Evolutionary conservation across 2,113 vertebrate species (phyloP).

Genomic region (Oncorhynchus mykiss): DNA sequence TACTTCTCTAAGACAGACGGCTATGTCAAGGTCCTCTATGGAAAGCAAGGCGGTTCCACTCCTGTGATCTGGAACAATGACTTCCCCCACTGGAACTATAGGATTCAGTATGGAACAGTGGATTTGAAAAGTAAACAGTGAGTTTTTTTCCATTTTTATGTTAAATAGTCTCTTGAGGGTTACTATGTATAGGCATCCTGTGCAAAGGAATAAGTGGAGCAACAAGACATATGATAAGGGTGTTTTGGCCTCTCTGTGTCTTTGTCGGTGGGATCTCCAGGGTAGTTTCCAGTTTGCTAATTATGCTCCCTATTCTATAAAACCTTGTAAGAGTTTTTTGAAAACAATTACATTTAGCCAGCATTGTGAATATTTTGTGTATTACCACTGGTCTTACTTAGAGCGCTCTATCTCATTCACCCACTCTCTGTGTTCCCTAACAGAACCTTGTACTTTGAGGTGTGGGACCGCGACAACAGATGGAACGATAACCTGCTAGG

Average conservation of each 20-base stretch:
- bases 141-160: neutral
- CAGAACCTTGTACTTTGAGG: constrained; percentile 56
- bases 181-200: neutral
- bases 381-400: neutral
- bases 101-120: constrained; percentile 29
- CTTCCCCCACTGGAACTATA: constrained; percentile 52
- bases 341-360: neutral
- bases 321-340: neutral
- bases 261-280: neutral
- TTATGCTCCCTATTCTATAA: neutral
- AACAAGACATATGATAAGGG: neutral
- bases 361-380: neutral
- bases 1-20: constrained; percentile 50
- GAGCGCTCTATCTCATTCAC: neutral
- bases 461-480: constrained; percentile 66
- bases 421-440: neutral
- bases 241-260: neutral
- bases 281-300: neutral
- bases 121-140: constrained; percentile 3
- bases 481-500: constrained; percentile 68
- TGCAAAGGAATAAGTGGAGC: neutral
- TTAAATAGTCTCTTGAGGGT: neutral
- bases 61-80: constrained; percentile 47
- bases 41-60: neutral
- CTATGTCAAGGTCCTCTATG: constrained; percentile 68